A percentile compares a stretch with the other conserved stretches of the same genome.
phyloP scores from a whole-genome alignment of 2,888 invertebrate genomes.

The Metalampra italica region DNA sequence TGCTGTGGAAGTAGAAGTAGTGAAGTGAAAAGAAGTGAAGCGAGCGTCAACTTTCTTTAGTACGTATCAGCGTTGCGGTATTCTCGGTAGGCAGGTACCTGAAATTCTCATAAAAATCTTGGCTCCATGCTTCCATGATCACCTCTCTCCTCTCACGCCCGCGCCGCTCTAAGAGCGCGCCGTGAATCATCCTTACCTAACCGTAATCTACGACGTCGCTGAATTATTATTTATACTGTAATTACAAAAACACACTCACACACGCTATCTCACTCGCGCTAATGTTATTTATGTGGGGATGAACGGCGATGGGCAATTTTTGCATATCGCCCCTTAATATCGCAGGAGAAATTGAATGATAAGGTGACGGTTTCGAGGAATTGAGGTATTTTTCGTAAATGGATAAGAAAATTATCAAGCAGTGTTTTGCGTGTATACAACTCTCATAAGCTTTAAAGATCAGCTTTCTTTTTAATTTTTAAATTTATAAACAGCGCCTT shows the following conservation, averaged over 20 bases:
- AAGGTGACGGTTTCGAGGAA: slow-evolving; percentile 26
- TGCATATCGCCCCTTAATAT: slow-evolving; percentile 65
- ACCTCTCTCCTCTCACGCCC: not conserved
- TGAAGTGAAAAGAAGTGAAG: too few species aligned
- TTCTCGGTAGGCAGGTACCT: too few species aligned
- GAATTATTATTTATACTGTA: slow-evolving; percentile 78
- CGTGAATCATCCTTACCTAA: slow-evolving; percentile 55
- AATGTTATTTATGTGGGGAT: slow-evolving; percentile 75
- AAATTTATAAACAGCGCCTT: too few species aligned
- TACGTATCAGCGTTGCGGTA: too few species aligned
- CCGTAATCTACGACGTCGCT: slow-evolving; percentile 65
- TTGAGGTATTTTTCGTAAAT: slow-evolving; percentile 13
- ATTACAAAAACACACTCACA: slow-evolving; percentile 74
- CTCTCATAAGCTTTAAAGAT: too few species aligned
- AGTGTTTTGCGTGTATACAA: too few species aligned
- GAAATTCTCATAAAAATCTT: not conserved
- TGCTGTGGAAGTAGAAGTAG: too few species aligned
- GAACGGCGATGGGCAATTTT: slow-evolving; percentile 66
- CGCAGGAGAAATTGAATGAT: slow-evolving; percentile 63
- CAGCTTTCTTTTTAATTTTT: too few species aligned
- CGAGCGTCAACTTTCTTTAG: too few species aligned
- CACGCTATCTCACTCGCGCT: slow-evolving; percentile 59
- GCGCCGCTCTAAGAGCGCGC: slow-evolving; percentile 4
- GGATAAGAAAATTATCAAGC: not conserved
- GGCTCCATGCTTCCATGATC: not conserved